These are phyloP conservation scores for Accipiter cooperii DNA, from an alignment of 2,113 vertebrate species.

Conservation along the genomic window DNA sequence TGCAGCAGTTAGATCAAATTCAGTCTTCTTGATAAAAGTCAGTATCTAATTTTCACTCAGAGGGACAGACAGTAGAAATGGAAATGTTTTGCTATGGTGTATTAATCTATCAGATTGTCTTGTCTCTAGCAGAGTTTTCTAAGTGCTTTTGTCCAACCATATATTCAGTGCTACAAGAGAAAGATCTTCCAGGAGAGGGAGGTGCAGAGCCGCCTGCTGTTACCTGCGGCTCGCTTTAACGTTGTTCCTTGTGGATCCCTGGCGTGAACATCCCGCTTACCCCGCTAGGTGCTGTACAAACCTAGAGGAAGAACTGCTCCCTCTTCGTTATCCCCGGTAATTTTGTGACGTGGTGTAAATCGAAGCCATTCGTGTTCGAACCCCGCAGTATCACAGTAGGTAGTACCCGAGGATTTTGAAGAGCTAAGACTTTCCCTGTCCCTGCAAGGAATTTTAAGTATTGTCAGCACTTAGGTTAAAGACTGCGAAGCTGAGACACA, in stretches of 20 bases:
- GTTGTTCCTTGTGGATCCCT: not conserved
- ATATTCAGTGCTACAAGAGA: not conserved
- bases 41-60: not conserved
- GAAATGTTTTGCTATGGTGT: not conserved
- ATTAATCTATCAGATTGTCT: not conserved
- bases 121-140: not conserved
- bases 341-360: rapidly evolving
- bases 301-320: not conserved
- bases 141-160: not conserved
- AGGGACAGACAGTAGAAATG: not conserved
- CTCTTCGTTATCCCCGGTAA: rapidly evolving
- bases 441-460: not conserved
- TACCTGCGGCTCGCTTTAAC: rapidly evolving
- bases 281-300: not conserved
- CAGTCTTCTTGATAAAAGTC: not conserved
- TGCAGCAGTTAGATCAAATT: not conserved
- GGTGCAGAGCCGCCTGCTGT: not conserved
- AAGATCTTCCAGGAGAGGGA: not conserved
- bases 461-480: not conserved
- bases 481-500: not conserved
- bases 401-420: not conserved
- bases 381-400: rapidly evolving
- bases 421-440: not conserved
- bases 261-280: not conserved
- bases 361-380: not conserved